Conservation (phyloP, 2,113 vertebrate species). For the Dryoscopus gambensis region DNA sequence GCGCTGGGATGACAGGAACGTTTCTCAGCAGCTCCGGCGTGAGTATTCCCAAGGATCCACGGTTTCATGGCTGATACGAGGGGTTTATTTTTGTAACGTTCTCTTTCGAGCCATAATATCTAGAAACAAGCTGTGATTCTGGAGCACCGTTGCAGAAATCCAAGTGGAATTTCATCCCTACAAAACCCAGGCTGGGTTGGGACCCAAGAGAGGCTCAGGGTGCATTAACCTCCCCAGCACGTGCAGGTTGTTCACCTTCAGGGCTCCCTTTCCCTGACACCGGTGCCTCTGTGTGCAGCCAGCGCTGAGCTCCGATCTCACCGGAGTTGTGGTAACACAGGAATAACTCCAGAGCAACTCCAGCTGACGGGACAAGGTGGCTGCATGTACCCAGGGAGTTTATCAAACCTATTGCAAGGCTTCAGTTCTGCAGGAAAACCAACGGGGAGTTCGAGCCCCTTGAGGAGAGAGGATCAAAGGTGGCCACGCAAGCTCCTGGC, state of each 20-base stretch:
- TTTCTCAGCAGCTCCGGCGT: not conserved
- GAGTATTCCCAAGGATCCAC: not conserved
- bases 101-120: not conserved
- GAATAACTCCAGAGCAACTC: not conserved
- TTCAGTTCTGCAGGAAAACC: not conserved
- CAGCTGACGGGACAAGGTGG: not conserved
- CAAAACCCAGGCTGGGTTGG: not conserved
- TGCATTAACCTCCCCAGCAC: not conserved
- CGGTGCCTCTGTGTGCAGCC: not conserved
- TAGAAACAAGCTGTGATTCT: not conserved
- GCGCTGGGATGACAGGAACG: not conserved
- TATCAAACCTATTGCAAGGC: not conserved
- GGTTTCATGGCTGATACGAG: not conserved
- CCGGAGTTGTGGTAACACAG: not conserved
- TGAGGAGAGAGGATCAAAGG: not conserved
- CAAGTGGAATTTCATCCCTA: not conserved
- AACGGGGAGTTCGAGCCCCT: not conserved
- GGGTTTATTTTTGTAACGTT: not conserved
- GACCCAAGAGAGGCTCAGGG: not conserved
- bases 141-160: not conserved
- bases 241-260: not conserved
- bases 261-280: rapidly evolving
- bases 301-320: not conserved
- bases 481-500: not conserved
- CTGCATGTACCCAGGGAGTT: not conserved